phyloP scores from a whole-genome alignment of 2,113 vertebrate species.

The Anser cygnoides region DNA sequence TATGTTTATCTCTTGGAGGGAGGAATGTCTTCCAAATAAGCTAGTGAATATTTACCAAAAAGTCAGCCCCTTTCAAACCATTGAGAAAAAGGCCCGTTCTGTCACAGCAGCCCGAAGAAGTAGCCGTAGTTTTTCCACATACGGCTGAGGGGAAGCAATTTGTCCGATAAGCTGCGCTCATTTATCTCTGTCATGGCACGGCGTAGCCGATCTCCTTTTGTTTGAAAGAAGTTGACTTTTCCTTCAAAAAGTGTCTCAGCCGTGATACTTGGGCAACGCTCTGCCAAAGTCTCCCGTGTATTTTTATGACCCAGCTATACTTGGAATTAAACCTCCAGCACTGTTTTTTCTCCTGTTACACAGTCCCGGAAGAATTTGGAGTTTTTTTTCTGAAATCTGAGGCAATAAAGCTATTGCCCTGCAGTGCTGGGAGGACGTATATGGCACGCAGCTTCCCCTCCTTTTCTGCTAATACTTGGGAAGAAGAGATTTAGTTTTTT shows the following conservation, averaged over 20 bases:
- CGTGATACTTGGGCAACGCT: rapidly evolving
- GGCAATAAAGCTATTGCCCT: not conserved
- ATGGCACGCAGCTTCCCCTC: not conserved
- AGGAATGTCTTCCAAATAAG: slow-evolving; percentile 50
- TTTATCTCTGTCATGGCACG: not conserved
- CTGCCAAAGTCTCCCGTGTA: not conserved
- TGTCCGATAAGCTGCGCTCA: not conserved
- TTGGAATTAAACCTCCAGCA: not conserved
- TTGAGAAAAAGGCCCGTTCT: not conserved
- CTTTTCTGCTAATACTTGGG: not conserved
- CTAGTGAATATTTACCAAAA: not conserved
- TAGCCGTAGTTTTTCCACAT: not conserved
- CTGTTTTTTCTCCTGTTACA: not conserved
- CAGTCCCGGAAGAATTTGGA: not conserved
- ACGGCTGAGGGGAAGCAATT: not conserved
- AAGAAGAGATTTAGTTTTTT: not conserved
- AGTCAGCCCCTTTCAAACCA: not conserved
- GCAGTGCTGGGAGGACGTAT: not conserved
- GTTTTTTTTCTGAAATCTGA: not conserved
- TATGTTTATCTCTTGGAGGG: slow-evolving; percentile 53
- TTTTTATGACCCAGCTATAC: not conserved
- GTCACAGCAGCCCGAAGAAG: not conserved
- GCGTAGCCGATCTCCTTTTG: not conserved
- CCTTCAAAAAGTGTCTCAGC: not conserved
- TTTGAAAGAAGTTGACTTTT: not conserved